Percentiles rank a stretch among this genome's conserved stretches.
phyloP scores from a whole-genome alignment of 2,888 invertebrate species.

The Volucella inanis region DNA sequence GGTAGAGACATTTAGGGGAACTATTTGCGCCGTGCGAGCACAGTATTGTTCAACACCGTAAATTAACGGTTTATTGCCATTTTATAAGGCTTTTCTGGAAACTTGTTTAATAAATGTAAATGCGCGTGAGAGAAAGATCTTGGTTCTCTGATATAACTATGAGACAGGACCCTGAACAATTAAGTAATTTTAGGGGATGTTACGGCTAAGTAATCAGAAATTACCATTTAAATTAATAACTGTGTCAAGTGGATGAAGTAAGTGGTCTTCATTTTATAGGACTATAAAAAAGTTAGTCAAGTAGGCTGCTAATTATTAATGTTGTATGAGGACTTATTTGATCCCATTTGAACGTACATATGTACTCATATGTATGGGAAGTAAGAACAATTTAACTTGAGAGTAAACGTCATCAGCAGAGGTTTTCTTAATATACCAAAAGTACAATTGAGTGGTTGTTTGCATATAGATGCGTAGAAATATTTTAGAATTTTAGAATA shows the following conservation, averaged over 20 bases:
- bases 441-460: too few species aligned
- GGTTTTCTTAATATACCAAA: too few species aligned
- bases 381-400: too few species aligned
- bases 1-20: constrained; percentile 5
- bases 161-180: background rate
- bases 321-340: background rate
- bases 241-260: background rate
- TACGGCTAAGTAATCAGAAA: background rate
- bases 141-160: background rate
- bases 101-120: background rate
- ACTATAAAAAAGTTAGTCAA: background rate
- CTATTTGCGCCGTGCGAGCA: constrained; percentile 24
- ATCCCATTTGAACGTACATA: too few species aligned
- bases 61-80: constrained; percentile 28
- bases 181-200: background rate
- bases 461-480: too few species aligned
- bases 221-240: constrained; percentile 26
- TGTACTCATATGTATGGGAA: too few species aligned
- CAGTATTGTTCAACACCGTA: constrained; percentile 11
- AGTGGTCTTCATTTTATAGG: background rate
- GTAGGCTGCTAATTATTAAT: background rate
- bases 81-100: constrained; percentile 4
- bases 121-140: background rate
- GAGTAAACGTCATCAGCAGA: too few species aligned
- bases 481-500: too few species aligned